Base-by-base conservation (phyloP, 1,140 invertebrate genomes). In the Paralvinella palmiformis region DNA sequence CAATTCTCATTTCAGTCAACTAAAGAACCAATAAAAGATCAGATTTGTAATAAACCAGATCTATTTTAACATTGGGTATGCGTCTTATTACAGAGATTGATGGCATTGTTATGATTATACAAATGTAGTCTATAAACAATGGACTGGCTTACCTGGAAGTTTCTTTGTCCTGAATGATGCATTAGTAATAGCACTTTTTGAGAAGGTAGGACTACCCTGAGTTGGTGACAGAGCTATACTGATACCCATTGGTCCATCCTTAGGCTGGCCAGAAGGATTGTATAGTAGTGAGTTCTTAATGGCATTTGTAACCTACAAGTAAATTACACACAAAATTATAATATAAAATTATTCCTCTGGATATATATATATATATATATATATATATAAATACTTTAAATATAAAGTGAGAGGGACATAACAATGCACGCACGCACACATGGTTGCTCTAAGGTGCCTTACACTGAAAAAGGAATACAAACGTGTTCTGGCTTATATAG, bases 161-260 rank as follows among this genome's bases (percentile, higher is more conserved):
- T 96, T 96, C 82, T 93, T 94, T 55, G 92, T 92, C 66, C 92
- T 87, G 82, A 97, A 97, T 71, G 93, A 96, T 69, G 94, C 94
- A 83, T 96, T 96, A 48, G 93, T 97, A 64, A 96, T 76, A 44
- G 75, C 94, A 7, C 91, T 91, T 82, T 95, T 95, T 0, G 89
- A 89, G 66, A 93, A 85, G n/a, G 68, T 68, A 1, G 76, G 76
- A 36, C 86, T 89, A 37, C 86, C 86, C n/a, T 89, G 88, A 15
- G 88, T 86, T 59, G 89, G 87, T n/a, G 89, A 88, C 44, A 91
- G 72, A 1, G 89, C 87, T 56, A 91, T 85, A 75, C 86, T 89
- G 57, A 91, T 86, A 31, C 89, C 89, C 84, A 91, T 88, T 1
- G 89, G 87, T 32, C 88, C 88, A 75, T 90, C 89, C 69, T 84